These are phyloP conservation scores for Strigamia transsilvanica DNA, from an alignment of 2,888 invertebrate species.

Conservation along the genomic window DNA sequence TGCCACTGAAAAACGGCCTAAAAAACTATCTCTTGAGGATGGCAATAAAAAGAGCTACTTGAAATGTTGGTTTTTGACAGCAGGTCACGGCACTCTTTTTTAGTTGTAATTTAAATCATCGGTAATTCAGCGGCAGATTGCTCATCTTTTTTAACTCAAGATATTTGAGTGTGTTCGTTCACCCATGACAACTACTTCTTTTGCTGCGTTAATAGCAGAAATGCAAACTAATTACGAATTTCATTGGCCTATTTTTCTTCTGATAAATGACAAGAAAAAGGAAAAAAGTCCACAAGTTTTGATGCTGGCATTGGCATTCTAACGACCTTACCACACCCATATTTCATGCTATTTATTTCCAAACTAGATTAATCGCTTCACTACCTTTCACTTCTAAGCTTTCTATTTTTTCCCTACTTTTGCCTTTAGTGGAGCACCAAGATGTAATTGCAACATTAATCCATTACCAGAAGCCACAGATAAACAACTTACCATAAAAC, in stretches of 20 bases:
- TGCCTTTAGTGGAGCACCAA: background rate
- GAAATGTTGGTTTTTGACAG: conserved; percentile 6
- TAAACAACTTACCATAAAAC: conserved; percentile 3
- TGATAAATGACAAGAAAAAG: conserved; percentile 11
- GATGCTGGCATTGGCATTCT: background rate
- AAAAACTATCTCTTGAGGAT: background rate
- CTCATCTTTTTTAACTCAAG: background rate
- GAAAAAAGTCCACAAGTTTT: background rate
- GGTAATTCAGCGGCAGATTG: background rate
- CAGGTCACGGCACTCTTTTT: background rate
- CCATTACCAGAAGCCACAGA: background rate
- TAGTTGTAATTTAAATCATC: background rate
- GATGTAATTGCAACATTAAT: conserved; percentile 14
- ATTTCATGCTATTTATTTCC: conserved; percentile 5
- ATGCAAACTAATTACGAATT: background rate
- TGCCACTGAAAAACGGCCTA: background rate
- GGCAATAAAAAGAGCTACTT: background rate
- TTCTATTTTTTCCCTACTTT: background rate
- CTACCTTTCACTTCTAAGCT: conserved; percentile 15
- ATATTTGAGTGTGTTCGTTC: background rate
- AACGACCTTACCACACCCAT: conserved; percentile 16
- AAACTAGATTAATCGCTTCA: conserved; percentile 10
- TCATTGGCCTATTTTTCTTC: conserved; percentile 11
- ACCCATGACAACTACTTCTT: background rate
- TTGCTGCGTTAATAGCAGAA: background rate